Evolutionary conservation across 2,888 invertebrate genomes (phyloP).

Genomic region (Zootermopsis nevadensis): DNA sequence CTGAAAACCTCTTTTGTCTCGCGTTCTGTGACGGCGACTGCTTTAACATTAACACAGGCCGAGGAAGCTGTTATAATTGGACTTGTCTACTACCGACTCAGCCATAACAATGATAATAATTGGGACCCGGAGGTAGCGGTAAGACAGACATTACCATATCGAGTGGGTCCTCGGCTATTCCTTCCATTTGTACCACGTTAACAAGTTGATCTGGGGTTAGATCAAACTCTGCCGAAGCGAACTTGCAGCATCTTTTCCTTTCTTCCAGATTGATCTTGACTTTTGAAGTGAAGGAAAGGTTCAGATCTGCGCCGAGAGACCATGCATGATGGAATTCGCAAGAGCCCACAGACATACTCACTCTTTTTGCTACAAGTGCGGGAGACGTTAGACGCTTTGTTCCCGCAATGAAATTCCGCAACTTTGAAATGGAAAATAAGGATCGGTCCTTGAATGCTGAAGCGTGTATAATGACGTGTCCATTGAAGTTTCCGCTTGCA

Average conservation of each 20-base stretch:
- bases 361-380: not conserved
- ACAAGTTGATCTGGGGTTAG: not conserved
- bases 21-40: too few species aligned
- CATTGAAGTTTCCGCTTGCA: not conserved
- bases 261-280: not conserved
- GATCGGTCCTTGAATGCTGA: not conserved
- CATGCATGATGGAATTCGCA: constrained; percentile 3
- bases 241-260: not conserved
- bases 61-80: constrained; percentile 31
- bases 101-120: constrained; percentile 35
- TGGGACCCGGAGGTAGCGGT: constrained; percentile 23
- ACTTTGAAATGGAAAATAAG: constrained; percentile 3
- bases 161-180: not conserved
- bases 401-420: not conserved
- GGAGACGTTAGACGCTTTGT: constrained; percentile 1
- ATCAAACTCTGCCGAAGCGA: constrained; percentile 1
- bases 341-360: not conserved
- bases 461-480: not conserved
- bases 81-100: constrained; percentile 11
- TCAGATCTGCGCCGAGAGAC: not conserved
- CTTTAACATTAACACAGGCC: constrained; percentile 12
- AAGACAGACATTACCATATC: constrained; percentile 11
- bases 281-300: not conserved
- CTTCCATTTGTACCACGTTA: not conserved
- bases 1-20: not conserved